Base-by-base conservation (phyloP, 2,888 invertebrate species). In the Arrhopalites spinosus region DNA sequence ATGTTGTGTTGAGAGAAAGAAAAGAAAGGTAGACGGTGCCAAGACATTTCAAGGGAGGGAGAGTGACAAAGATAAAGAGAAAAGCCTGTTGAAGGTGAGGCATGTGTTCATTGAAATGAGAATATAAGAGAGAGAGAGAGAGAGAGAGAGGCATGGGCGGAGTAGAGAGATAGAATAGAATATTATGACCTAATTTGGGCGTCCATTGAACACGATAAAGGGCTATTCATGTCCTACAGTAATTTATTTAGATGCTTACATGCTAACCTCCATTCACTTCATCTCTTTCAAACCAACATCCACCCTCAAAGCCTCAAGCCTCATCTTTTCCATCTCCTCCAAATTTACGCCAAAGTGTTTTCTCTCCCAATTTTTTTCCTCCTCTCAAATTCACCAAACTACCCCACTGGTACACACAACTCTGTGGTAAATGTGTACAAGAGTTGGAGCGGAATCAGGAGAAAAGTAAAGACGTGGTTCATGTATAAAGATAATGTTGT, bases 141-240 rank as follows among this genome's bases (percentile, higher is more conserved):
- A 23, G 17, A 25, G 61, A 30, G 36, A 64, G 64, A 36, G 1
- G 15, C 15, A 25, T 61, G 27, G 36, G 36, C 20, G 17, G 64
- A 20, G 30, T 27, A n/a, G 30, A 64, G n/a, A 2, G 8, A 47
- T 69, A 50, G 68, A 69, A 47, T 50, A 17, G 68, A 69, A 69
- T 69, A 69, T 50, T 69, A 50, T 50, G 68, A 50, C 50, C 68
- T 69, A 69, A 69, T 69, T 69, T 69, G 50, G 17, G 47, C 53
- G 27, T 50, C 68, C 43, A 50, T 69, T 69, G 47, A n/a, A 45
- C 67, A 43, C 67, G 43, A 67, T 67, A 67, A 67, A 67, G 45
- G 45, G 30, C 43, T 67, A 30, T 67, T 45, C 67, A 67, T 45
- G 67, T 30, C 45, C n/a, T 25, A 11, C 20, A 25, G 8, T 69